phyloP scores from a whole-genome alignment of 2,113 vertebrate genomes.

The Rafetus swinhoei region DNA sequence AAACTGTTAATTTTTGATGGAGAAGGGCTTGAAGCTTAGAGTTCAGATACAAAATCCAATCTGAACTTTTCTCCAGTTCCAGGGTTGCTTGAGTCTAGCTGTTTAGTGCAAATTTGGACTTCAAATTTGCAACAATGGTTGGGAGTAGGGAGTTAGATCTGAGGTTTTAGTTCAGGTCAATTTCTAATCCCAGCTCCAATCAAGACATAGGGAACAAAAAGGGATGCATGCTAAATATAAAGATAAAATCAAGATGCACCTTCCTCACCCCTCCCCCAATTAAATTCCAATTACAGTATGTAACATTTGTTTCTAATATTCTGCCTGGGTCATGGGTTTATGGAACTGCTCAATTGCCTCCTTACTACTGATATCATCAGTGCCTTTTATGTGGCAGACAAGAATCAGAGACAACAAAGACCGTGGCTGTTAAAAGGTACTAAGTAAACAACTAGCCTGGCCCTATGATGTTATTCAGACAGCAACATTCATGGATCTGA shows the following conservation, averaged over 20 bases:
- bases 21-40: conserved; percentile 42
- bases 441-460: background rate
- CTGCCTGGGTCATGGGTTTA: background rate
- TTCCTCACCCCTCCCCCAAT: background rate
- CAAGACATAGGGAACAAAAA: conserved; percentile 16
- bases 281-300: background rate
- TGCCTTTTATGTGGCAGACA: background rate
- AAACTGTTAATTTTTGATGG: conserved; percentile 46
- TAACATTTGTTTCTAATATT: background rate
- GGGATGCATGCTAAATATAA: background rate
- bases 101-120: background rate
- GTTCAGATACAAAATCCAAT: conserved; percentile 38
- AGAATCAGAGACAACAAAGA: background rate
- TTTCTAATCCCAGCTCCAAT: conserved; percentile 11
- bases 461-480: background rate
- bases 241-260: conserved; percentile 7
- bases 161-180: background rate
- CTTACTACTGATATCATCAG: background rate
- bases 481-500: background rate
- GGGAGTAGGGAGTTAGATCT: conserved; percentile 23
- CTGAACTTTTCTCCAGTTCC: conserved; percentile 42
- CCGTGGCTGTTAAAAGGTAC: background rate
- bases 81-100: background rate
- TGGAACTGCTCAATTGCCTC: background rate
- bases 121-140: conserved; percentile 21